Conservation (phyloP, 2,888 invertebrate genomes). For the Lutraria lutraria region DNA sequence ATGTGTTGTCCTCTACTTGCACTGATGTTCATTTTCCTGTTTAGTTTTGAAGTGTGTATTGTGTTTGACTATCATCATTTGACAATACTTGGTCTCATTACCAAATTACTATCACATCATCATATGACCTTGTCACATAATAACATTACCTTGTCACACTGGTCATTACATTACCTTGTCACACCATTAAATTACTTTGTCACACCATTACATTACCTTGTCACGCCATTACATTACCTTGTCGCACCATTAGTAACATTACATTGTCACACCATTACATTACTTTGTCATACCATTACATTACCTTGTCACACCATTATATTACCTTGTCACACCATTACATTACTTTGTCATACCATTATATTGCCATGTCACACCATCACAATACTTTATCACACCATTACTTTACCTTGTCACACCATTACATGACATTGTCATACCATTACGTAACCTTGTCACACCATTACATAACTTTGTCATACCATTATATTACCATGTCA, state of each 20-base stretch:
- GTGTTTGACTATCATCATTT: background rate
- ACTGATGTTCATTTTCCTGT: background rate
- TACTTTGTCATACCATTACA: background rate
- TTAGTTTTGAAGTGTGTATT: background rate
- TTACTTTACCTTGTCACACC: too few species aligned
- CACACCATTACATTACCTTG: background rate
- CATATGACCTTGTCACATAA: conserved; percentile 1
- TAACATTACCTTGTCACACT: background rate
- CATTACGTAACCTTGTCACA: too few species aligned
- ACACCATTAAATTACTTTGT: background rate
- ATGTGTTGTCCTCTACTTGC: background rate
- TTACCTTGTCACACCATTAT: background rate
- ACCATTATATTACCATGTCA: too few species aligned
- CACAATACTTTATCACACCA: too few species aligned
- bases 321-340: background rate
- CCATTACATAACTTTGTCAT: too few species aligned
- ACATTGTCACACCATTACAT: background rate
- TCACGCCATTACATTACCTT: background rate
- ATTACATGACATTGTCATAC: too few species aligned
- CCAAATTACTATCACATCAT: background rate
- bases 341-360: too few species aligned
- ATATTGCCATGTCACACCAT: too few species aligned
- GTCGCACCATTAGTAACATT: background rate
- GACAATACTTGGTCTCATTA: background rate
- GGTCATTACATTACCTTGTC: background rate